These are phyloP conservation scores for Epizoanthus ramosus DNA, from an alignment of 92 coral and sea anemone species.

Conservation along the genomic window DNA sequence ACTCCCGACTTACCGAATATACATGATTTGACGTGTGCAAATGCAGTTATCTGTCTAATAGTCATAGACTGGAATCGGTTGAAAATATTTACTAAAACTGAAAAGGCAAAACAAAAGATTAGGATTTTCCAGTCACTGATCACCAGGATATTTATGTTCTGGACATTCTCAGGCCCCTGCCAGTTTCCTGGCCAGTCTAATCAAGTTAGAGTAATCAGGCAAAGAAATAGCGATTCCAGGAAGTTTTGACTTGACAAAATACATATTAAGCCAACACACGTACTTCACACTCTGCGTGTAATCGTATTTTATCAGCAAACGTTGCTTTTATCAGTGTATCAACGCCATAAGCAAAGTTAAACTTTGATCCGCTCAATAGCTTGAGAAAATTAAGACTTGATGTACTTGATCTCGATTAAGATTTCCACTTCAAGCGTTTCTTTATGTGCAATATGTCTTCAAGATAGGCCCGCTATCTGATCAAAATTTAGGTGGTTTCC, in stretches of 20 bases:
- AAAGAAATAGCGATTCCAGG: constrained; percentile 34
- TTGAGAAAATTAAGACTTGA: constrained; percentile 39
- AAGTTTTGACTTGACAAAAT: constrained; percentile 37
- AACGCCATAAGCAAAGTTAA: constrained; percentile 44
- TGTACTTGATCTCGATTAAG: constrained; percentile 62
- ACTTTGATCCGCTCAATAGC: constrained; percentile 41
- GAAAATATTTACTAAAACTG: not conserved
- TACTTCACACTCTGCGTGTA: constrained; percentile 36
- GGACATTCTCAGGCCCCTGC: constrained; percentile 37
- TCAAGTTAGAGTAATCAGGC: constrained; percentile 29
- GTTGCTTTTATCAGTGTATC: constrained; percentile 35
- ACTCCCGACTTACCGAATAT: not conserved
- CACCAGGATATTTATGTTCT: constrained; percentile 24
- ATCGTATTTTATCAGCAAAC: constrained; percentile 39
- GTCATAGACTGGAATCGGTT: not conserved
- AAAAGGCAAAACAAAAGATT: constrained; percentile 16
- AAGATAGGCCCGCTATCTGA: constrained; percentile 80
- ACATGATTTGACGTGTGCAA: not conserved
- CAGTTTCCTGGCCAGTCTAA: constrained; percentile 47
- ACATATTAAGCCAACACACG: constrained; percentile 23
- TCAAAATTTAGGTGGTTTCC: constrained; percentile 82
- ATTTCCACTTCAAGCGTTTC: constrained; percentile 55
- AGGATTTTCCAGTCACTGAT: constrained; percentile 10
- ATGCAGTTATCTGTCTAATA: not conserved
- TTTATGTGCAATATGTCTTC: constrained; percentile 66